Conservation (phyloP, 2,888 invertebrate species). For the Tetrapedia diversipes region DNA sequence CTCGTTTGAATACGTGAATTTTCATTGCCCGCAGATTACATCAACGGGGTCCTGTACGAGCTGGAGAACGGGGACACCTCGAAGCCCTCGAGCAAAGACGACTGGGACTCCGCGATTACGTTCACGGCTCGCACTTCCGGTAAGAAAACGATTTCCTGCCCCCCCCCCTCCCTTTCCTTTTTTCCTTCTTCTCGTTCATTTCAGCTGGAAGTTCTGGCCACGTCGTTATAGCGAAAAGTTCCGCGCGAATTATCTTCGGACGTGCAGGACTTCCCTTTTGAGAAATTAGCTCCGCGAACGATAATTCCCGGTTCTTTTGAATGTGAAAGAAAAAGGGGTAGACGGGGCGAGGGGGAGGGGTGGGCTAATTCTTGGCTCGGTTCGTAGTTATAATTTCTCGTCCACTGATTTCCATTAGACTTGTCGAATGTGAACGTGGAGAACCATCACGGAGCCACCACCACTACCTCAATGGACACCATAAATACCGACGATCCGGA, state of each 20-base stretch:
- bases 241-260: constrained; percentile 13
- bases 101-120: constrained; percentile 94
- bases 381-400: constrained; percentile 31
- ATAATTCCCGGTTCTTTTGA: constrained; percentile 26
- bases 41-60: constrained; percentile 92
- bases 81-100: constrained; percentile 86
- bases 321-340: background rate
- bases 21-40: constrained; percentile 87
- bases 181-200: background rate
- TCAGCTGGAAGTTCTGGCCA: background rate
- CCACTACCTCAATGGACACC: constrained; percentile 69
- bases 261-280: constrained; percentile 30
- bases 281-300: constrained; percentile 28
- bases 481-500: constrained; percentile 68
- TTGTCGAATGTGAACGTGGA: constrained; percentile 67
- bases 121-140: constrained; percentile 95
- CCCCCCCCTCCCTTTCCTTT: too few relatives aligned
- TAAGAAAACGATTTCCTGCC: constrained; percentile 83
- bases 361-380: constrained; percentile 23
- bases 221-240: constrained; percentile 36
- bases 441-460: constrained; percentile 63
- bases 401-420: constrained; percentile 45
- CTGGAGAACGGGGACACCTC: constrained; percentile 85
- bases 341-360: background rate
- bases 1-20: constrained; percentile 33